Conservation (phyloP, 2,888 invertebrate genomes). For the Archaeoteleia sp. region DNA sequence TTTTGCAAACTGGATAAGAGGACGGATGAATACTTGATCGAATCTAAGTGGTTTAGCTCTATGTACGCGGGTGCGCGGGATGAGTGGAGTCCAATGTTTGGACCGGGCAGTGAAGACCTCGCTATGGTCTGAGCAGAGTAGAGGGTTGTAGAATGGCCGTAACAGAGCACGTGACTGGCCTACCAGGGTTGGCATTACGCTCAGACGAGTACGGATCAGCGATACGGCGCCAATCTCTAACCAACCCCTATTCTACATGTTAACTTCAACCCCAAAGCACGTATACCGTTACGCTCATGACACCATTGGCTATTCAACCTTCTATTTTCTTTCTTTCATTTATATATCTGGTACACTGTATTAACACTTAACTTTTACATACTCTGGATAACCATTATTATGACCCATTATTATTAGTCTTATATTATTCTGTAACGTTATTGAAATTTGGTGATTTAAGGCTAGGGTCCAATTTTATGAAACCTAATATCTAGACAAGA, state of each 20-base stretch:
- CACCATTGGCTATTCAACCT: slow-evolving; percentile 43
- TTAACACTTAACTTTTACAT: slow-evolving; percentile 26
- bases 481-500: no score
- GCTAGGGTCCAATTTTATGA: no score
- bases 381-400: background rate
- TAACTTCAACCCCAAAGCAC: slow-evolving; percentile 50
- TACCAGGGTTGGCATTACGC: slow-evolving; percentile 67
- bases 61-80: slow-evolving; percentile 49
- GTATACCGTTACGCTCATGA: slow-evolving; percentile 51
- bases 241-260: slow-evolving; percentile 54
- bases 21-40: slow-evolving; percentile 64
- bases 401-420: no score
- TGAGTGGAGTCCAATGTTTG: slow-evolving; percentile 57
- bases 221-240: slow-evolving; percentile 68
- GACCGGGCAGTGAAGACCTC: slow-evolving; percentile 54
- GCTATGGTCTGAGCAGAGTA: slow-evolving; percentile 57
- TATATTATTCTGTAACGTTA: no score
- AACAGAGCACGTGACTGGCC: slow-evolving; percentile 68
- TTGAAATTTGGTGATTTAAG: no score
- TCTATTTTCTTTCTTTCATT: slow-evolving; percentile 23
- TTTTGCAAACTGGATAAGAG: slow-evolving; percentile 52
- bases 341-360: slow-evolving; percentile 40
- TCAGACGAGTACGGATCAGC: slow-evolving; percentile 68
- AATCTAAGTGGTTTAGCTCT: slow-evolving; percentile 59
- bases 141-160: slow-evolving; percentile 60